These are phyloP conservation scores for Cheilosia vernalis DNA, from an alignment of 2,888 invertebrate genomes.

Conservation along the genomic window DNA sequence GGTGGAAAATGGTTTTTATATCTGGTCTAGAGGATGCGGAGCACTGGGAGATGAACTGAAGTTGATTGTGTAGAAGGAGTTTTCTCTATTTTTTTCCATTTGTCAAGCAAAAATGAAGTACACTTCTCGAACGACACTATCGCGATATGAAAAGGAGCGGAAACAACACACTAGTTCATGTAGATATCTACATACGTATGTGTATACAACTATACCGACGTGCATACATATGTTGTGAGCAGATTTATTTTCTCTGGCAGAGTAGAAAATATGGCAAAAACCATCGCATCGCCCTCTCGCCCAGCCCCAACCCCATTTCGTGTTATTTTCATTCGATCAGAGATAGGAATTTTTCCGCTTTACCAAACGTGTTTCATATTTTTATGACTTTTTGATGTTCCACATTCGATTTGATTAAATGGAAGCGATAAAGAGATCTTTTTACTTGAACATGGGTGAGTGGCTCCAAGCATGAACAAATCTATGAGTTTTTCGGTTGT, in stretches of 20 bases:
- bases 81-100: constrained; percentile 67
- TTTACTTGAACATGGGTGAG: constrained; percentile 59
- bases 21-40: constrained; percentile 47
- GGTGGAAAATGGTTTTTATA: constrained; percentile 57
- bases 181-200: constrained; percentile 20
- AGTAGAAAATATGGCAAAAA: constrained; percentile 50
- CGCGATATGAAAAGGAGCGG: constrained; percentile 67
- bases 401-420: constrained; percentile 75
- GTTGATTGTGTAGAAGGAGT: constrained; percentile 68
- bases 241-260: constrained; percentile 59
- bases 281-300: neutral
- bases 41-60: constrained; percentile 55
- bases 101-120: constrained; percentile 71
- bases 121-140: constrained; percentile 68
- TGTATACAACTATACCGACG: neutral
- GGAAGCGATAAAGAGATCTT: constrained; percentile 68
- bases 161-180: constrained; percentile 48
- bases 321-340: constrained; percentile 73
- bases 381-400: constrained; percentile 75
- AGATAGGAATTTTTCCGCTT: constrained; percentile 74
- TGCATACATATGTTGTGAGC: constrained; percentile 46
- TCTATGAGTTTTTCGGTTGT: constrained; percentile 36
- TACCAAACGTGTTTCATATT: constrained; percentile 74
- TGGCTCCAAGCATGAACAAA: constrained; percentile 39
- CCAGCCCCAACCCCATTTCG: constrained; percentile 32